phyloP scores from a whole-genome alignment of 1,140 invertebrate species.

The Dufourea novaeangliae region DNA sequence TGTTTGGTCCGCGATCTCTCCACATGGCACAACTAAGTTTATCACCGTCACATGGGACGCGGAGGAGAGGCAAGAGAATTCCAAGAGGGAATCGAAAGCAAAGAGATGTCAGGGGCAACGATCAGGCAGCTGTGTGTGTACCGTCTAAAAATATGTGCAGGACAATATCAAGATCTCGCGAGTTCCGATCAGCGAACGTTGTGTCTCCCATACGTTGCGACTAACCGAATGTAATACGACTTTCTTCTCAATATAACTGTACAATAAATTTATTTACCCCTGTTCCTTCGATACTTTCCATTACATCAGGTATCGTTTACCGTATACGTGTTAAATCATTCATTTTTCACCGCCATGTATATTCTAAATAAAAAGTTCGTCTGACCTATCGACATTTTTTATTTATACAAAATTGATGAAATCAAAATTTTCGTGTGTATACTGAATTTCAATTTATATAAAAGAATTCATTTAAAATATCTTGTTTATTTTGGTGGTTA shows the following conservation, averaged over 20 bases:
- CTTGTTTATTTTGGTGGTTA: too few relatives aligned
- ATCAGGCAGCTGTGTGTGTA: slow-evolving; percentile 55
- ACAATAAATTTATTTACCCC: neutral
- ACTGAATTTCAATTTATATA: too few relatives aligned
- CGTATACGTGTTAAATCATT: too few relatives aligned
- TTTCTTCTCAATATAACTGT: neutral
- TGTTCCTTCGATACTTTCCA: neutral
- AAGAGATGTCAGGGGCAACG: slow-evolving; percentile 44
- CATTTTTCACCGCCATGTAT: too few relatives aligned
- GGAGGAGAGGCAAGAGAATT: slow-evolving; percentile 36
- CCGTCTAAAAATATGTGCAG: slow-evolving; percentile 39
- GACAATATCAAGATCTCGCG: slow-evolving; percentile 39
- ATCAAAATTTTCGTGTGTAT: too few relatives aligned
- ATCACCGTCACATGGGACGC: slow-evolving; percentile 39
- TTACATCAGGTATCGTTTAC: neutral
- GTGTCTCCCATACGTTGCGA: neutral
- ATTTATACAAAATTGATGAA: too few relatives aligned
- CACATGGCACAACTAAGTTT: slow-evolving; percentile 56
- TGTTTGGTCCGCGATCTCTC: slow-evolving; percentile 51
- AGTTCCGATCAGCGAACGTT: neutral
- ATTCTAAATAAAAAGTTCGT: too few relatives aligned
- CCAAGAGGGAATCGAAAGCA: slow-evolving; percentile 46
- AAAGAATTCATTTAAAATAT: too few relatives aligned
- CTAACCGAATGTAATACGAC: slow-evolving; percentile 11
- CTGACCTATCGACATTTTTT: too few relatives aligned